Evolutionary conservation across 1,140 invertebrate genomes (phyloP).

Genomic region (Batillaria attramentaria): DNA sequence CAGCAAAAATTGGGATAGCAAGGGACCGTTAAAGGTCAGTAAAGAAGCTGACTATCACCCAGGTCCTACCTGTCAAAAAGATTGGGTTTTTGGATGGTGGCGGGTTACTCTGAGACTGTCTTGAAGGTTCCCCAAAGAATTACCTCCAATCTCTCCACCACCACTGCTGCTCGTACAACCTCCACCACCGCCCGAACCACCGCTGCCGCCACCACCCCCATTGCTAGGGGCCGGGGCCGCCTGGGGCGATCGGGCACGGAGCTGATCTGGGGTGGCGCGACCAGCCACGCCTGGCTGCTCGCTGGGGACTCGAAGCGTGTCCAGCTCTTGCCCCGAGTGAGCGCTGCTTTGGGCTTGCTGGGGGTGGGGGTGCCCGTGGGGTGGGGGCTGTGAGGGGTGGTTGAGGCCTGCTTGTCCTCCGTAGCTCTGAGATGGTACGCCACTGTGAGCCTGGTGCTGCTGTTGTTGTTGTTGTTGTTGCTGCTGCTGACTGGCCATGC

Average conservation of each 20-base stretch:
- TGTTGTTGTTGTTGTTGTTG: constrained; percentile 11
- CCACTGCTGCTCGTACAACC: neutral
- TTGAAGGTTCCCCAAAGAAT: constrained; percentile 19
- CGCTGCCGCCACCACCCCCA: neutral
- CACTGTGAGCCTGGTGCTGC: neutral
- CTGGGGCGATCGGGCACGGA: constrained; percentile 16
- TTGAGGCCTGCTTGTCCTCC: neutral
- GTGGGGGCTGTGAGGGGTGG: constrained; percentile 14
- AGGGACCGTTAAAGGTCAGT: too few relatives aligned
- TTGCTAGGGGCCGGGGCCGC: constrained; percentile 12
- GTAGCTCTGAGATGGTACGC: constrained; percentile 19
- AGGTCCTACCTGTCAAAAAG: constrained; percentile 34
- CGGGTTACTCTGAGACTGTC: constrained; percentile 22
- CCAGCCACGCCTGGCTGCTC: constrained; percentile 11
- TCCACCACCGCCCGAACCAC: neutral
- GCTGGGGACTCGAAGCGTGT: constrained; percentile 10
- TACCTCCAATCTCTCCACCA: constrained; percentile 26
- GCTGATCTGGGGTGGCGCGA: constrained; percentile 23
- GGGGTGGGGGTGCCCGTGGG: neutral
- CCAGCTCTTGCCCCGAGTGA: neutral
- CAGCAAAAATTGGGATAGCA: neutral
- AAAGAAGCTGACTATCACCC: too few relatives aligned
- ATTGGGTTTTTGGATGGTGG: constrained; percentile 18
- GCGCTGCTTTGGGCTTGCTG: neutral
- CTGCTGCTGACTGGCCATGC: constrained; percentile 15